Conservation (phyloP, 2,888 invertebrate species). For the Timema cristinae region DNA sequence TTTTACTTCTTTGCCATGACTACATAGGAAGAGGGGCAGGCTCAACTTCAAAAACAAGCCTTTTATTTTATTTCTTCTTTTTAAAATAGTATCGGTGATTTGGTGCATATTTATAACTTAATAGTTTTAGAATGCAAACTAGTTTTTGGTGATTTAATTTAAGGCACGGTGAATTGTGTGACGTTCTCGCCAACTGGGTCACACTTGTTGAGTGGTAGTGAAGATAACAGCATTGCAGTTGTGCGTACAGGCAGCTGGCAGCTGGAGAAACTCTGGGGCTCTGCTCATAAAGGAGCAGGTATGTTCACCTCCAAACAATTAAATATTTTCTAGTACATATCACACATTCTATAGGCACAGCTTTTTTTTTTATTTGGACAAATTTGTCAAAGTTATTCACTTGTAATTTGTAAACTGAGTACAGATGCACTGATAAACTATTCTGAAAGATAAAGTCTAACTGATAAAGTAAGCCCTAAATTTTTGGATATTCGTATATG, state of each 20-base stretch:
- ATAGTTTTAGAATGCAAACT: neutral
- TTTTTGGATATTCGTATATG: no score
- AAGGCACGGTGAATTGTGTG: slow-evolving; percentile 70
- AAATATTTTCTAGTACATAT: no score
- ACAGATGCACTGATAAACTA: no score
- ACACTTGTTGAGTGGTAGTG: slow-evolving; percentile 78
- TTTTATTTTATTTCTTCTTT: no score
- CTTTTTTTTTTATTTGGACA: no score
- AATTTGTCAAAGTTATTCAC: neutral
- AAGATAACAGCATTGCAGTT: slow-evolving; percentile 79
- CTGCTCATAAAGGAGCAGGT: slow-evolving; percentile 68
- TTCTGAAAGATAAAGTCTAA: no score
- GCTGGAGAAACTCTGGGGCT: slow-evolving; percentile 74
- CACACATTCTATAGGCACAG: no score
- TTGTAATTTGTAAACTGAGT: neutral
- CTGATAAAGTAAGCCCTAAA: no score
- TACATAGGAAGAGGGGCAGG: no score
- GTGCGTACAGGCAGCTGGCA: slow-evolving; percentile 83
- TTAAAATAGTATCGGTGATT: no score
- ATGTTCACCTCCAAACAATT: neutral
- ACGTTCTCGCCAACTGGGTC: slow-evolving; percentile 71
- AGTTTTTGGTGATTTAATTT: slow-evolving; percentile 30
- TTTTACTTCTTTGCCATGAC: no score
- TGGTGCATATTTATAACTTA: neutral
- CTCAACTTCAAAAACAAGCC: no score